These are phyloP conservation scores for Cataglyphis albicans DNA, from an alignment of 2,888 invertebrate species.

Conservation along the genomic window DNA sequence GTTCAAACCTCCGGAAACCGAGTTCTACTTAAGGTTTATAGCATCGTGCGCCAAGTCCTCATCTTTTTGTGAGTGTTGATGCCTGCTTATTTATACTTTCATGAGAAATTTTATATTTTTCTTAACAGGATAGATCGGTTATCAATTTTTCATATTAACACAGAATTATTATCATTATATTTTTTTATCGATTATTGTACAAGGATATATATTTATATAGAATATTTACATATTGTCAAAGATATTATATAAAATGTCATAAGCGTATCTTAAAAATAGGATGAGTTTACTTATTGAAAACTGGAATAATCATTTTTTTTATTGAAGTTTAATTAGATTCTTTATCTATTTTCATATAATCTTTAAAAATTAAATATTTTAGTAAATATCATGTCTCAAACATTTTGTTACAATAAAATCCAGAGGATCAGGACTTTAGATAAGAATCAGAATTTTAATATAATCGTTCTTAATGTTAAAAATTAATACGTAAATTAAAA, in stretches of 20 bases:
- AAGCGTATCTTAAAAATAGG: not conserved
- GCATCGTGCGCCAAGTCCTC: constrained; percentile 21
- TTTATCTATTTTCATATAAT: not conserved
- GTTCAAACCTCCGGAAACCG: constrained; percentile 42
- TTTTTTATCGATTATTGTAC: not conserved
- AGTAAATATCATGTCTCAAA: not conserved
- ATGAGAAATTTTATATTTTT: not conserved
- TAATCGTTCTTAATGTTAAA: not conserved
- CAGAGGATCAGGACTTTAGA: not conserved
- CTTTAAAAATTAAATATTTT: constrained; percentile 15
- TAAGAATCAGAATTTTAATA: not conserved
- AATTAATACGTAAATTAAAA: not conserved
- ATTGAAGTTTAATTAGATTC: not conserved
- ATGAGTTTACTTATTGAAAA: not conserved
- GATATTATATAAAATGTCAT: not conserved
- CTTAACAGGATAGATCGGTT: not conserved
- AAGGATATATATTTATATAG: not conserved
- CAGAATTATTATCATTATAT: not conserved
- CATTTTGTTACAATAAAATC: not conserved
- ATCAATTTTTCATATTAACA: not conserved
- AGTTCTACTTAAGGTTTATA: constrained; percentile 49
- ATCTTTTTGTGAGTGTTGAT: constrained; percentile 31
- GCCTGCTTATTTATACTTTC: constrained; percentile 21
- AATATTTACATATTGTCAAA: not conserved
- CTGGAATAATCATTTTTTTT: not conserved